Conservation (phyloP, 2,113 vertebrate genomes). For the Caranx ignobilis region DNA sequence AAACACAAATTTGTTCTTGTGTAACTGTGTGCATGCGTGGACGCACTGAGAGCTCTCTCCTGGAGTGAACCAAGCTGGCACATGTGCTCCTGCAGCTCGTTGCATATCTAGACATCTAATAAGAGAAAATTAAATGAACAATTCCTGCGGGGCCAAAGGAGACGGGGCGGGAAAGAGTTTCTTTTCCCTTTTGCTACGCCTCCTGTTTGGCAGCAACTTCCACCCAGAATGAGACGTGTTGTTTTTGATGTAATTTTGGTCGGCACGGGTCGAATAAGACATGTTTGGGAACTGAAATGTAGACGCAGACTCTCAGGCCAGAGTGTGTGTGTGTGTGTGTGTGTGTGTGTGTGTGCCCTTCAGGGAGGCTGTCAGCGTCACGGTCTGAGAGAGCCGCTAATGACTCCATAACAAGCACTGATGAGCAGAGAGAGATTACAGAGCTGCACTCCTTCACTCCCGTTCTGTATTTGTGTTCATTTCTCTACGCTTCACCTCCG, state of each 20-base stretch:
- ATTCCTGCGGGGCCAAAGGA: conserved; percentile 15
- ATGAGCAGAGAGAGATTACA: conserved; percentile 67
- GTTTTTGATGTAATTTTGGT: conserved; percentile 48
- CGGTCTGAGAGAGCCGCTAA: conserved; percentile 71
- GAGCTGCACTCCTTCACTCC: conserved; percentile 50
- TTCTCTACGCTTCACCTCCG: conserved; percentile 34
- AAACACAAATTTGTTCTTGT: conserved; percentile 26
- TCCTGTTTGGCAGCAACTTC: conserved; percentile 48
- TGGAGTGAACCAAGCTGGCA: background rate
- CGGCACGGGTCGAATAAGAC: conserved; percentile 26
- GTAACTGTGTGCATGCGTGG: background rate
- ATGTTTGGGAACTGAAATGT: conserved; percentile 39
- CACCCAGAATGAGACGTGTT: conserved; percentile 36
- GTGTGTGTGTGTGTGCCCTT: conserved; percentile 31
- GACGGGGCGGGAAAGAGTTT: conserved; percentile 19
- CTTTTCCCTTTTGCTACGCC: background rate
- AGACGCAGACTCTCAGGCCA: background rate
- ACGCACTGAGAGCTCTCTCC: background rate
- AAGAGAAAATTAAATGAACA: conserved; percentile 26
- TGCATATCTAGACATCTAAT: conserved; percentile 19
- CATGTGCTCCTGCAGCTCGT: background rate
- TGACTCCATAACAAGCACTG: conserved; percentile 72
- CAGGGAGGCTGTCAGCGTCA: conserved; percentile 70
- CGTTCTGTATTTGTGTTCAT: conserved; percentile 46
- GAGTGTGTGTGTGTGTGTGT: background rate